These are phyloP conservation scores for Macroglossus sobrinus DNA, from an alignment of 2,113 vertebrate genomes.

Conservation along the genomic window DNA sequence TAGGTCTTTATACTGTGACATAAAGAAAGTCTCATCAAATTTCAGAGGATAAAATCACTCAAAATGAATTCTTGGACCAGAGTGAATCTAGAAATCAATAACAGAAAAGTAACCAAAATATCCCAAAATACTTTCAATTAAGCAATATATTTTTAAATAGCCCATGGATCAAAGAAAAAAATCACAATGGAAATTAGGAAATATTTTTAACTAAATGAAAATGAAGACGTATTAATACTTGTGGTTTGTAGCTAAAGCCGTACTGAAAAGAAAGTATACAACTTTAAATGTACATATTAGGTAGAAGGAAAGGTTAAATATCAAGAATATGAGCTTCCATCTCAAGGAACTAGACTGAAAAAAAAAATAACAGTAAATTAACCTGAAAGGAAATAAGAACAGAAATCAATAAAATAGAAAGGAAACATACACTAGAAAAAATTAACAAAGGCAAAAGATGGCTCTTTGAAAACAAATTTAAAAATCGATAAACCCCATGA, in stretches of 20 bases:
- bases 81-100: not conserved
- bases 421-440: not conserved
- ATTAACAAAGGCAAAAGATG: not conserved
- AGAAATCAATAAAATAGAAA: constrained; percentile 22
- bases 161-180: not conserved
- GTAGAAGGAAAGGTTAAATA: not conserved
- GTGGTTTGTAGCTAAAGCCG: not conserved
- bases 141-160: not conserved
- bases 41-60: not conserved
- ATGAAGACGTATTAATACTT: not conserved
- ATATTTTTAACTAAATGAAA: not conserved
- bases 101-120: not conserved
- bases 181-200: not conserved
- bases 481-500: not conserved
- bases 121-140: not conserved
- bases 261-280: not conserved
- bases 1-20: not conserved
- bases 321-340: not conserved
- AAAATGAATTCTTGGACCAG: not conserved
- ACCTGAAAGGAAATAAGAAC: not conserved
- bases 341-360: not conserved
- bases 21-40: not conserved
- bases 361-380: not conserved
- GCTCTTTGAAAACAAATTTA: constrained; percentile 18
- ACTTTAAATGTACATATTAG: not conserved